Evolutionary conservation across 2,113 vertebrate genomes (phyloP).

Genomic region (Mastomys natalensis): DNA sequence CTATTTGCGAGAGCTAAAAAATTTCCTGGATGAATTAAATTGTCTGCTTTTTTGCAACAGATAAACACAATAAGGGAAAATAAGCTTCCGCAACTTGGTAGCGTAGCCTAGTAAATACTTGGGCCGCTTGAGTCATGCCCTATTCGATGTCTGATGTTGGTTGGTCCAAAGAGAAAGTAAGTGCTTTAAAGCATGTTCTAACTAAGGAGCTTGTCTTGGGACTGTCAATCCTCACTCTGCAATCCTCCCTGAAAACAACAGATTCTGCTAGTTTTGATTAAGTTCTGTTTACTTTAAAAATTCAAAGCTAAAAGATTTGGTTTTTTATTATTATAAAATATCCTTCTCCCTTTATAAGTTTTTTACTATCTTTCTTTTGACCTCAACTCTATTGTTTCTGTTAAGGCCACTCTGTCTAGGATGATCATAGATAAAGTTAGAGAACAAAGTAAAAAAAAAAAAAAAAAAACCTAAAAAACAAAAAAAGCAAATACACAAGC

Average conservation of each 20-base stretch:
- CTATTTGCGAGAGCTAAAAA: neutral
- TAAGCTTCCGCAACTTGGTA: neutral
- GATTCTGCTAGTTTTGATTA: neutral
- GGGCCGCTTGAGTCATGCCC: neutral
- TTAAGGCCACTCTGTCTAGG: conserved; percentile 92
- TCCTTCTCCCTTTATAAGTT: conserved; percentile 87
- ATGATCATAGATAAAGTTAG: conserved; percentile 93
- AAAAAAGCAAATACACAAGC: conserved; percentile 64
- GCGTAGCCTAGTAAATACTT: neutral
- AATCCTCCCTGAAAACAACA: neutral
- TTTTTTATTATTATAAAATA: neutral
- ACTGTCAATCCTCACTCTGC: neutral
- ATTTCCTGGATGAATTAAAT: conserved; percentile 30
- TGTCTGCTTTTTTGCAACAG: conserved; percentile 14
- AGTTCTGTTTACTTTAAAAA: neutral
- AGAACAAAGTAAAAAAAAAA: conserved; percentile 94
- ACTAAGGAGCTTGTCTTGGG: neutral
- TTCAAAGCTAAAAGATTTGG: neutral
- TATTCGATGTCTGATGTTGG: conserved; percentile 5
- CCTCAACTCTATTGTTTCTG: conserved; percentile 90
- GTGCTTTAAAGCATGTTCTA: neutral
- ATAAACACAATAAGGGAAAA: conserved; percentile 36
- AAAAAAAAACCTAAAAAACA: too few species aligned
- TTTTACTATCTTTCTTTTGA: conserved; percentile 91
- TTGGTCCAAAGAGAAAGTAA: conserved; percentile 4